These are phyloP conservation scores for Percopsis transmontana DNA, from an alignment of 2,113 vertebrate genomes.

Conservation along the genomic window DNA sequence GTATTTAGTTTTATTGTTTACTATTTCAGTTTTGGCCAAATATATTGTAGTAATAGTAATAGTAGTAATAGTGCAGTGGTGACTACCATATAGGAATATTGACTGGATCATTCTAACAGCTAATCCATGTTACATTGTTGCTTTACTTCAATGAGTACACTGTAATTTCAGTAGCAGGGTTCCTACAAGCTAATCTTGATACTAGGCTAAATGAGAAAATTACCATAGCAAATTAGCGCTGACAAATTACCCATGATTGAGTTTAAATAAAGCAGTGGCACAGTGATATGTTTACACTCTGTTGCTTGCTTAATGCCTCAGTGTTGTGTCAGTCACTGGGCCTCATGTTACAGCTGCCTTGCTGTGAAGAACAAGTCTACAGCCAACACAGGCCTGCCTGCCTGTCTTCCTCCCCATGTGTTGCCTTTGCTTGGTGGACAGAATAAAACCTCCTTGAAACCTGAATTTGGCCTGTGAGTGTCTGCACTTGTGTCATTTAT, in stretches of 20 bases:
- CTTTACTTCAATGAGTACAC: neutral
- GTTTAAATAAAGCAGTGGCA: conserved; percentile 41
- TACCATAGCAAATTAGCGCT: conserved; percentile 45
- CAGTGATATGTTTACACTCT: conserved; percentile 25
- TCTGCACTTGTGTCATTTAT: too few species aligned
- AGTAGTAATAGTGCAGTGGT: neutral
- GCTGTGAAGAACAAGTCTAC: neutral
- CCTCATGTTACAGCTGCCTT: neutral
- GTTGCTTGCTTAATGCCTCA: neutral
- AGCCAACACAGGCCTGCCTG: too few species aligned
- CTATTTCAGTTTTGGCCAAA: too few species aligned
- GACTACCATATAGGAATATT: neutral
- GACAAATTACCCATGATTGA: conserved; percentile 43
- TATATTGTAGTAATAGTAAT: too few species aligned
- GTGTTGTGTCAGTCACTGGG: neutral
- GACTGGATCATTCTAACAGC: neutral
- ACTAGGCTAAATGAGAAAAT: conserved; percentile 27
- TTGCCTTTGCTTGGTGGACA: too few species aligned
- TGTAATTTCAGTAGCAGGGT: neutral
- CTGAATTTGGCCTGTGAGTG: too few species aligned
- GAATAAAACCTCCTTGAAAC: too few species aligned
- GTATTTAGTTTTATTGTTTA: too few species aligned
- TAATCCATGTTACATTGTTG: neutral
- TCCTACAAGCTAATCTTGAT: conserved; percentile 29
- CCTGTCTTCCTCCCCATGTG: too few species aligned